Conservation (phyloP, 2,888 invertebrate species). For the Tolmerus cingulatus region DNA sequence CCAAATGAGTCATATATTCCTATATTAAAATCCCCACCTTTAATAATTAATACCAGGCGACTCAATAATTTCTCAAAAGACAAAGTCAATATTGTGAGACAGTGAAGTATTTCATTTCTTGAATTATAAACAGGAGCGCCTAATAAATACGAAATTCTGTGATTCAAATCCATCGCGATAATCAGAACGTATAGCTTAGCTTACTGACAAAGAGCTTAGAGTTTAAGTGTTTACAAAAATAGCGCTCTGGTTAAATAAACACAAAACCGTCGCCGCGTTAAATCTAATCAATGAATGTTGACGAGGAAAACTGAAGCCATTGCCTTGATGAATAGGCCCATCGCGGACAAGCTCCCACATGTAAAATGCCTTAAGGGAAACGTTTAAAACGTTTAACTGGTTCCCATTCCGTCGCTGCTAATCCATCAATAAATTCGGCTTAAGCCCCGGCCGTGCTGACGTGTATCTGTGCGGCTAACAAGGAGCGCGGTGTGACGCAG, state of each 20-base stretch:
- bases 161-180: not conserved
- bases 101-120: not conserved
- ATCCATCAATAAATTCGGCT: constrained; percentile 22
- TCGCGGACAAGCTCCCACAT: not conserved
- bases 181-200: not conserved
- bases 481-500: not conserved
- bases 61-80: no score
- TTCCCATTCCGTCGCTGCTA: not conserved
- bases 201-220: not conserved
- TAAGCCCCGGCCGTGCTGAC: not conserved
- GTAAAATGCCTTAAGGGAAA: not conserved
- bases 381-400: not conserved
- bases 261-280: not conserved
- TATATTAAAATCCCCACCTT: not conserved
- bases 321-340: not conserved
- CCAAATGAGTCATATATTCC: not conserved
- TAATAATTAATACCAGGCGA: no score
- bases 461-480: not conserved
- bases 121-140: not conserved
- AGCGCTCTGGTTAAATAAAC: not conserved
- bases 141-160: not conserved
- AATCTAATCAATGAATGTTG: not conserved
- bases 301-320: not conserved
- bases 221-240: not conserved
- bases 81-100: not conserved